These are phyloP conservation scores for Tanypteryx hageni DNA, from an alignment of 2,888 invertebrate species.

Conservation along the genomic window DNA sequence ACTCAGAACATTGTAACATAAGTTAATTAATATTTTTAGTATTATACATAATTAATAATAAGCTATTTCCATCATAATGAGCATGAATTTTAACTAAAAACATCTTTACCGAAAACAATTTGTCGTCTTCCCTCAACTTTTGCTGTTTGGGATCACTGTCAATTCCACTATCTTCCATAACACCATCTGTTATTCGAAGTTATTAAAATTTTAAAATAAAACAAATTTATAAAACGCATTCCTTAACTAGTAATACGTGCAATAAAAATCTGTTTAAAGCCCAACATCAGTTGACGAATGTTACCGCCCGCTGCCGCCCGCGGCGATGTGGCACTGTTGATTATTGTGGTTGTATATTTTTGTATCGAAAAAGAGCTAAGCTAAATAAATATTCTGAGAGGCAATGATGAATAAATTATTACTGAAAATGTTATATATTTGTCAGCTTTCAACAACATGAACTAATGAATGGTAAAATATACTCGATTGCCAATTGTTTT, in stretches of 20 bases:
- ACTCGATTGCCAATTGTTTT: slow-evolving; percentile 29
- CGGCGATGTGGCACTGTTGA: slow-evolving; percentile 28
- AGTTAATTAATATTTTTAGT: too few relatives aligned
- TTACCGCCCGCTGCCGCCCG: background rate
- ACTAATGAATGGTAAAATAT: background rate
- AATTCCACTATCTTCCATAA: slow-evolving; percentile 78
- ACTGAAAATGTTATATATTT: background rate
- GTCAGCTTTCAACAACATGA: background rate
- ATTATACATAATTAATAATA: too few relatives aligned
- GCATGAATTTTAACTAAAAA: background rate
- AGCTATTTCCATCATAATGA: too few relatives aligned
- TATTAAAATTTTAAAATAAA: background rate
- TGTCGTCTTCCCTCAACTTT: slow-evolving; percentile 73
- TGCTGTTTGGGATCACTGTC: slow-evolving; percentile 76
- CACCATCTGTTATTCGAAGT: slow-evolving; percentile 10
- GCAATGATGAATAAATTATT: background rate
- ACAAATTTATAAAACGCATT: background rate
- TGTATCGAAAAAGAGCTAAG: background rate
- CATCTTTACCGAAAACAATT: slow-evolving; percentile 72
- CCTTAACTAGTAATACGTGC: background rate
- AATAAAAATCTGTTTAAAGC: background rate
- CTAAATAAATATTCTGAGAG: background rate
- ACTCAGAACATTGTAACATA: too few relatives aligned
- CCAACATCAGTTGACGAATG: background rate
- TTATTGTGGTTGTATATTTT: background rate